Evolutionary conservation across 2,797 vertebrate species (phyloP).

Genomic region (Pteronotus mesoamericanus): DNA sequence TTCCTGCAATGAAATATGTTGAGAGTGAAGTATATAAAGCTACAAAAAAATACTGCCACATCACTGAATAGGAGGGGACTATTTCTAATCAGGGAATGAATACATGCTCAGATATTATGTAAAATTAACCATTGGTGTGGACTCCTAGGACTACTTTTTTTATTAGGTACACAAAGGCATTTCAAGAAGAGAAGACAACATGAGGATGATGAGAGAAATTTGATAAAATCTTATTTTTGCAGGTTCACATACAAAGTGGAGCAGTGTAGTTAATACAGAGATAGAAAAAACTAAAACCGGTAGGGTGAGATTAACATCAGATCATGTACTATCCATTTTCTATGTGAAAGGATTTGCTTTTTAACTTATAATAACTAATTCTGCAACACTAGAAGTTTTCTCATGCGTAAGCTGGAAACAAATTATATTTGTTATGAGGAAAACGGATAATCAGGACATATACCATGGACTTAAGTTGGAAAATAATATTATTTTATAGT

Average conservation of each 20-base stretch:
- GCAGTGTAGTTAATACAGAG: neutral
- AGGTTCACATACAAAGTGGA: neutral
- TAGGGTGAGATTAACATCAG: neutral
- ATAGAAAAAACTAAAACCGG: neutral
- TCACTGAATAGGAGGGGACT: neutral
- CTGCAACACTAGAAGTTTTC: neutral
- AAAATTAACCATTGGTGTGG: neutral
- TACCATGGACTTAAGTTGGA: neutral
- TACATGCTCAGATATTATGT: neutral
- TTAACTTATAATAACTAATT: neutral
- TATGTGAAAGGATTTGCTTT: neutral
- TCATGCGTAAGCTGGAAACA: neutral
- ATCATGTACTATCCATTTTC: neutral
- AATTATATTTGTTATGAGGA: neutral
- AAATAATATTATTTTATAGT: neutral
- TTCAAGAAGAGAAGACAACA: neutral
- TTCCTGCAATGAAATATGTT: neutral
- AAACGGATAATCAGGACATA: neutral
- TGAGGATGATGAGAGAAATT: neutral
- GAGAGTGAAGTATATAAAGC: neutral
- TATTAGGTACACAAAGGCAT: neutral
- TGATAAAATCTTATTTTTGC: neutral
- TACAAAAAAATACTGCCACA: neutral
- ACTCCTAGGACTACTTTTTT: neutral
- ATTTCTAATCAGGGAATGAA: neutral